Percentiles rank a stretch among this genome's conserved stretches.
Evolutionary conservation across 2,888 invertebrate species (phyloP).

Genomic region (Nasonovia ribisnigri): DNA sequence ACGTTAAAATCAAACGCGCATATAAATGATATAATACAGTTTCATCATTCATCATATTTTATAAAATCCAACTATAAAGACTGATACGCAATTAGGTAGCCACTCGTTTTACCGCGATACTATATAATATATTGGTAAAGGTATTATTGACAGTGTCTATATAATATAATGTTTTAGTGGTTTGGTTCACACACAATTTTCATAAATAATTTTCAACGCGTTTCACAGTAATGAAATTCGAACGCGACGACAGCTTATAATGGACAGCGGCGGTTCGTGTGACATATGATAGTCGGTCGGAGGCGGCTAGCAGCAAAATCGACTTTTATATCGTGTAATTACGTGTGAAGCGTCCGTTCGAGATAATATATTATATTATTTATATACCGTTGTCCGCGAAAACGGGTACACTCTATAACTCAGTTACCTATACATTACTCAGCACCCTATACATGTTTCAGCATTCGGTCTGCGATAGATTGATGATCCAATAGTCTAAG

Average conservation of each 20-base stretch:
- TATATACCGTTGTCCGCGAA: too few species aligned
- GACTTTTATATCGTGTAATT: constrained; percentile 29
- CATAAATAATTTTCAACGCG: background rate
- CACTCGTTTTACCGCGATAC: background rate
- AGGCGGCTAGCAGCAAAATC: background rate
- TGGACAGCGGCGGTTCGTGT: background rate
- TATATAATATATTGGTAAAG: background rate
- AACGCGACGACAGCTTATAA: background rate
- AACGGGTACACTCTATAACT: too few species aligned
- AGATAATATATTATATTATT: too few species aligned
- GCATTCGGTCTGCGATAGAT: too few species aligned
- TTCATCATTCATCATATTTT: background rate
- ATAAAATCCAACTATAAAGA: background rate
- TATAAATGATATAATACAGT: too few species aligned
- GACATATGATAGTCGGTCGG: too few species aligned
- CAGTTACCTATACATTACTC: too few species aligned
- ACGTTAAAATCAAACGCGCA: background rate
- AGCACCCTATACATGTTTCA: too few species aligned
- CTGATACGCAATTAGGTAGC: background rate
- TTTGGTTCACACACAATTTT: background rate
- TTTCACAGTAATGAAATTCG: background rate
- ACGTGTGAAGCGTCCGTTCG: constrained; percentile 23
- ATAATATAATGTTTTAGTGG: background rate
- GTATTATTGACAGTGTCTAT: background rate
- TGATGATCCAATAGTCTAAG: too few species aligned